These are phyloP conservation scores for Hydropotes inermis DNA, from an alignment of 2,113 vertebrate genomes.

Conservation along the genomic window DNA sequence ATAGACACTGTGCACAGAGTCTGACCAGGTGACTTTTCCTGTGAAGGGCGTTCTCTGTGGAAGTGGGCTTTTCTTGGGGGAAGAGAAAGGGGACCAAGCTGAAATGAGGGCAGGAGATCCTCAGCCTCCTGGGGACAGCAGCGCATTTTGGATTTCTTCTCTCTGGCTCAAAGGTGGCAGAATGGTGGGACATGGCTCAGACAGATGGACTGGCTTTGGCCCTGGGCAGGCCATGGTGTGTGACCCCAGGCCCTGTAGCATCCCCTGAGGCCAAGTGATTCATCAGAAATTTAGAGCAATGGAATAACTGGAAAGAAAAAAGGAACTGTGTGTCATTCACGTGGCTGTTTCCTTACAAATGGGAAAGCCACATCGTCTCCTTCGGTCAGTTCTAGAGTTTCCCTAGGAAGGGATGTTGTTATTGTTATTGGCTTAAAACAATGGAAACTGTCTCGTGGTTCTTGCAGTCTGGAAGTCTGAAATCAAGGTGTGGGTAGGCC, in stretches of 20 bases:
- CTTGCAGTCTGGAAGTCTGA: neutral
- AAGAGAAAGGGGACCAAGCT: too few relatives aligned
- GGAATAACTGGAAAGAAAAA: neutral
- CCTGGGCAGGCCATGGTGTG: neutral
- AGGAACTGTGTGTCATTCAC: neutral
- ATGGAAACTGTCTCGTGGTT: neutral
- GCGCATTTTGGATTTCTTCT: neutral
- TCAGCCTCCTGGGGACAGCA: accelerated
- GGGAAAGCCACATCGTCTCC: neutral
- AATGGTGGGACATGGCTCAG: accelerated
- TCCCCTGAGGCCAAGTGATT: neutral
- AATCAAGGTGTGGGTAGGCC: neutral
- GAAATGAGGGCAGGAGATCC: neutral
- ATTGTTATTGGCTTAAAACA: neutral
- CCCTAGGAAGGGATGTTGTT: neutral
- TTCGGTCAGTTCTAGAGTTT: neutral
- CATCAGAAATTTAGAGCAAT: neutral
- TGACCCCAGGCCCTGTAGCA: too few relatives aligned
- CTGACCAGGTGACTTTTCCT: neutral
- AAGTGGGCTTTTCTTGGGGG: neutral
- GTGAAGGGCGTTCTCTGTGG: neutral
- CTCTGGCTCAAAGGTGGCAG: neutral
- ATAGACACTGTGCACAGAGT: neutral
- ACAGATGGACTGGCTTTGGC: accelerated
- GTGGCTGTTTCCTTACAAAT: neutral